A percentile compares a stretch with the other conserved stretches of the same genome.
Evolutionary conservation across 64 coral and sea anemone species (phyloP).

Genomic region (Montipora capricornis): DNA sequence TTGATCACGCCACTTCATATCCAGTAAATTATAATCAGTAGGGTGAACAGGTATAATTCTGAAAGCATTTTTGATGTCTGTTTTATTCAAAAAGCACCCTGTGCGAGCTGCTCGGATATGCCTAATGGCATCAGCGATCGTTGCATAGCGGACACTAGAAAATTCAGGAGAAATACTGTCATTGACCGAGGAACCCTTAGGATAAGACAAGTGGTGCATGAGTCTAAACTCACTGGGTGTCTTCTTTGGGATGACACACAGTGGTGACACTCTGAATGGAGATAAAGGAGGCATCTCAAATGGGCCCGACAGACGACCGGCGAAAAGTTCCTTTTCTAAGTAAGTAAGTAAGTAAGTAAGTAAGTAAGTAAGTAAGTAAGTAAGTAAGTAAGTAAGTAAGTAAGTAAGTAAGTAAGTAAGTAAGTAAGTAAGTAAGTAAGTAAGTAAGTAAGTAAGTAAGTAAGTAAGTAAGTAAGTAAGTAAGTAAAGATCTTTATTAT

Average conservation of each 20-base stretch:
- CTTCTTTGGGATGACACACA: neutral
- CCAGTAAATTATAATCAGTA: conserved; percentile 23
- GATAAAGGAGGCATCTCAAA: neutral
- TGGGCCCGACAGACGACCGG: neutral
- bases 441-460: no score
- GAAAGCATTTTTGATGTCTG: conserved; percentile 58
- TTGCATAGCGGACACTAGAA: neutral
- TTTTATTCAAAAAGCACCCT: conserved; percentile 37
- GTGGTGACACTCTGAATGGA: neutral
- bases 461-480: no score
- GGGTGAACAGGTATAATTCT: conserved; percentile 33
- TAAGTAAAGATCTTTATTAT: no score
- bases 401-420: neutral
- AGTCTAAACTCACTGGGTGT: neutral
- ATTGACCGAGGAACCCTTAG: neutral
- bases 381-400: no score
- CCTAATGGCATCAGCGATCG: neutral
- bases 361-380: no score
- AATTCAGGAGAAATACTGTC: neutral
- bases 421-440: no score
- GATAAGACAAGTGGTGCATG: conserved; percentile 27
- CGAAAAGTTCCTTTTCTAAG: neutral
- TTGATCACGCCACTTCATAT: conserved; percentile 29
- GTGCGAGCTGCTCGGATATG: neutral
- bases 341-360: neutral